A percentile compares a stretch with the other conserved stretches of the same genome.
Conservation (phyloP, 92 coral and sea anemone genomes). For the Epizoanthus ramosus region DNA sequence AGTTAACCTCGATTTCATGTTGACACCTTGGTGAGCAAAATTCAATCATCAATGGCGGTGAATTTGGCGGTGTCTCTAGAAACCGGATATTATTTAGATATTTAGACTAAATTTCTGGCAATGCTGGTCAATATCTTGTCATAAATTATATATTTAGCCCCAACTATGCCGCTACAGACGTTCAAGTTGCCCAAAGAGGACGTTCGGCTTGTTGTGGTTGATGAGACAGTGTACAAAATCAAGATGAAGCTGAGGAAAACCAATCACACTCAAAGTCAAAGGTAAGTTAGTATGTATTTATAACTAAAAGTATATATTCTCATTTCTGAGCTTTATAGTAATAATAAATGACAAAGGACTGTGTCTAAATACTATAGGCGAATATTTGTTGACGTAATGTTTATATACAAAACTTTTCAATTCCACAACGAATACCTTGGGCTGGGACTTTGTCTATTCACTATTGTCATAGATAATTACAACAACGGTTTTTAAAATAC, state of each 20-base stretch:
- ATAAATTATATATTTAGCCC: not conserved
- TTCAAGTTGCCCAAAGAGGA: conserved; percentile 84
- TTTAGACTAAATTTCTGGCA: too few species aligned
- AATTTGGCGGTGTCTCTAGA: not conserved
- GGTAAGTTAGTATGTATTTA: conserved; percentile 14
- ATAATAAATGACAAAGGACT: too few species aligned
- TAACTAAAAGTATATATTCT: not conserved
- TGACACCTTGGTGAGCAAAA: not conserved
- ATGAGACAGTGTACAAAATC: conserved; percentile 79
- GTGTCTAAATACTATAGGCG: too few species aligned
- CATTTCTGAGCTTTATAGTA: not conserved
- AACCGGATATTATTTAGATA: not conserved
- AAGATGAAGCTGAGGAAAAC: conserved; percentile 68
- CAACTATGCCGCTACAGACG: conserved; percentile 69
- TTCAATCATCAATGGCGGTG: conserved; percentile 60
- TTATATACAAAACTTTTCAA: too few species aligned
- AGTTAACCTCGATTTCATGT: conserved; percentile 3
- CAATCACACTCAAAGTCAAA: not conserved
- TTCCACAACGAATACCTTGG: too few species aligned
- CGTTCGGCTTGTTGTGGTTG: conserved; percentile 70
- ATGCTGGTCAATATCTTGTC: not conserved
- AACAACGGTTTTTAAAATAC: too few species aligned
- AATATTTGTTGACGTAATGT: too few species aligned
- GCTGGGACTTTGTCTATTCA: too few species aligned
- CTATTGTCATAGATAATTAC: too few species aligned